Evolutionary conservation across 2,797 vertebrate genomes (phyloP).

Genomic region (Tadarida brasiliensis): DNA sequence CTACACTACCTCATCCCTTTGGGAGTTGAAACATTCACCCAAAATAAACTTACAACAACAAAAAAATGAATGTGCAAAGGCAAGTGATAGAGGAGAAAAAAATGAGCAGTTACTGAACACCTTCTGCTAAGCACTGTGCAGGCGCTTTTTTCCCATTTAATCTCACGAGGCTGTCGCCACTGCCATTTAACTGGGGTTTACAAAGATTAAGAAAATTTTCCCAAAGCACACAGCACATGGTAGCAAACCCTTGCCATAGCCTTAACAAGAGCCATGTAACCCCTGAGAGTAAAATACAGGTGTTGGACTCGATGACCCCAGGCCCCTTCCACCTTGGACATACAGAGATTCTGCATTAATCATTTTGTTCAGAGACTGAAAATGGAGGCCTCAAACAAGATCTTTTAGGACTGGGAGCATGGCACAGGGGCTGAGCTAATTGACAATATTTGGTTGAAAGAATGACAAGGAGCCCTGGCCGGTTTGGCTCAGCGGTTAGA

Average conservation of each 20-base stretch:
- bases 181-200: not conserved
- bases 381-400: not conserved
- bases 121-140: not conserved
- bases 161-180: not conserved
- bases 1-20: not conserved
- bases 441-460: not conserved
- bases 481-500: no score
- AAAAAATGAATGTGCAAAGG: not conserved
- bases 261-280: not conserved
- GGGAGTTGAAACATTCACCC: not conserved
- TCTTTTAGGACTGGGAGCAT: not conserved
- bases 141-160: not conserved
- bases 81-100: not conserved
- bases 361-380: not conserved
- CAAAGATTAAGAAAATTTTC: not conserved
- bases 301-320: not conserved
- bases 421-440: not conserved
- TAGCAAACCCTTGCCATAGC: not conserved
- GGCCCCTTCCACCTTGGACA: not conserved
- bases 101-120: not conserved
- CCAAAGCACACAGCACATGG: not conserved
- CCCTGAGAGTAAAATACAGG: not conserved
- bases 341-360: not conserved
- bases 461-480: not conserved
- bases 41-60: slow-evolving; percentile 18